phyloP scores from a whole-genome alignment of 2,113 vertebrate species.

The Paraplagusia blochii region DNA sequence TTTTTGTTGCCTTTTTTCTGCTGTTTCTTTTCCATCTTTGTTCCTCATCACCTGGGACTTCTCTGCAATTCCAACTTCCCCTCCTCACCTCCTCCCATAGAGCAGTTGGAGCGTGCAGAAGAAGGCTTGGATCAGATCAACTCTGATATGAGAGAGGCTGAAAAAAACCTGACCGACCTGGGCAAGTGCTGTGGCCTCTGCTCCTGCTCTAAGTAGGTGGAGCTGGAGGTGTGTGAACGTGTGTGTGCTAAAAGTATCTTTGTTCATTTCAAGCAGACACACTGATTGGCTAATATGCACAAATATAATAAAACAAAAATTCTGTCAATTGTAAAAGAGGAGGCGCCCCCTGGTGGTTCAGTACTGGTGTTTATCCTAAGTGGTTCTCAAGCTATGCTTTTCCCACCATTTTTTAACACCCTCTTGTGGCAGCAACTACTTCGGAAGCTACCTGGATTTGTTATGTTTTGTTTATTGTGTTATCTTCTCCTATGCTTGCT shows the following conservation, averaged over 20 bases:
- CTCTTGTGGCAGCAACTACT: too few species aligned
- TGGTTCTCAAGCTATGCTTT: too few species aligned
- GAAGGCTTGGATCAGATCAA: constrained; percentile 83
- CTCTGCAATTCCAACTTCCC: neutral
- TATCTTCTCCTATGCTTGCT: constrained; percentile 2
- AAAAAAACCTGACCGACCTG: constrained; percentile 82
- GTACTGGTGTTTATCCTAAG: too few species aligned
- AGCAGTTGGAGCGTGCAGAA: constrained; percentile 81
- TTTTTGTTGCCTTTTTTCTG: neutral
- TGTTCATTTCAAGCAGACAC: too few species aligned
- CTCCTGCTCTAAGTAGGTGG: constrained; percentile 78
- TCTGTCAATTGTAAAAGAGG: too few species aligned
- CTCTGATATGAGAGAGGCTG: constrained; percentile 83
- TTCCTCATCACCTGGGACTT: neutral
- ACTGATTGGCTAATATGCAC: too few species aligned
- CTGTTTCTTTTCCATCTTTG: neutral
- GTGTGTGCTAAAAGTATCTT: too few species aligned
- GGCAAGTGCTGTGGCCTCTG: constrained; percentile 82
- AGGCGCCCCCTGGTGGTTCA: too few species aligned
- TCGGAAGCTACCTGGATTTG: too few species aligned
- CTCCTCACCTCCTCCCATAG: constrained; percentile 45
- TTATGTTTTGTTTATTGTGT: neutral
- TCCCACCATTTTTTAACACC: too few species aligned
- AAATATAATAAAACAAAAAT: too few species aligned
- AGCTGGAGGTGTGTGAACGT: neutral